Evolutionary conservation across 1,140 invertebrate genomes (phyloP), one percentile per base, ranked within the genome.

Genomic region (Microvelia longipes): DNA sequence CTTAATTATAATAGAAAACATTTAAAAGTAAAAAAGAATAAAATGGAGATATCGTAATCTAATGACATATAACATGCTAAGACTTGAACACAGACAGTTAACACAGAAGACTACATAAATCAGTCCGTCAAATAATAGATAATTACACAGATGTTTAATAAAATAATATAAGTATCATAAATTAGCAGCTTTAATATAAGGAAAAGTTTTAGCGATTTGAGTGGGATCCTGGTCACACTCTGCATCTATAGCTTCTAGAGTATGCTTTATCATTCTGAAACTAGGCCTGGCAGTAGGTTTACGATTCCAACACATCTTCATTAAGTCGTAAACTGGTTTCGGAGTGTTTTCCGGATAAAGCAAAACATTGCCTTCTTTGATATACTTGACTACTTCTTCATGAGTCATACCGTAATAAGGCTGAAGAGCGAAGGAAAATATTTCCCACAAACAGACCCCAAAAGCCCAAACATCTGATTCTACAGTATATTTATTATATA

Each of bases 321-420:
- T 97, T 0, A 98, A 78, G 60, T 94, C 89, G 79, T 96, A 97
- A n/a, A 96, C 84, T 60, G 88, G 86, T n/a, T 86, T 80, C 0
- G 94, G 93, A 29, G 92, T 95, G 77, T 93, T 92, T 69, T 97
- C 93, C 0, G 93, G 93, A 76, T 89, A 89, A 28, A 87, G 85
- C 2, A 96, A 83, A 29, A 94, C 86, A 77, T 93, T 90, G 1
- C 93, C 93, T 75, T 94, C 92, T 79, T 95, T 94, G 64, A 96
- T 86, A 80, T 90, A 95, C 74, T 90, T 90, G 0, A 96, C 92
- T 28, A 96, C 93, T 81, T 96, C 93, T 79, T 95, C 93, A 78
- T 96, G 93, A 2, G 92, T 94, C 87, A 95, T 91, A 0, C 93
- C 93, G 79, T 93, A 96, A 77, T 96, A 96, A 14, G 93, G 93